phyloP scores from a whole-genome alignment of 2,888 invertebrate genomes.

The Dioctria rufipes region DNA sequence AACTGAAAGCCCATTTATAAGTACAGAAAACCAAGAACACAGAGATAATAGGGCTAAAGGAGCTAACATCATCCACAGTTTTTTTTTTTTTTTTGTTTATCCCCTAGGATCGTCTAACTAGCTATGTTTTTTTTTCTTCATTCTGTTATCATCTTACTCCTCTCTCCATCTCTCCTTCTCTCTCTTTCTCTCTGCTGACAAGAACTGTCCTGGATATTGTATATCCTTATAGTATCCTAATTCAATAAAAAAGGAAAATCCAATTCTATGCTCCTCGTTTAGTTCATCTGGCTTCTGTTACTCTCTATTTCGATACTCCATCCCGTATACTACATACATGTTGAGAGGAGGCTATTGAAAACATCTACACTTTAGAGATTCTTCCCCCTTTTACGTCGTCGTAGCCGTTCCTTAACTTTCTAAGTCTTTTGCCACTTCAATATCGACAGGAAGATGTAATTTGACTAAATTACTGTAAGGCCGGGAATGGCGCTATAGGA shows the following conservation, averaged over 20 bases:
- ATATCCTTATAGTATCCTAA: slow-evolving; percentile 39
- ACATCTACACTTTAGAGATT: too few species aligned
- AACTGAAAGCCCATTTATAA: slow-evolving; percentile 28
- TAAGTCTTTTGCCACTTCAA: slow-evolving; percentile 32
- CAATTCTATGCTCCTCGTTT: slow-evolving; percentile 49
- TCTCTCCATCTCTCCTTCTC: slow-evolving; percentile 26
- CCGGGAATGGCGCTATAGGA: slow-evolving; percentile 23
- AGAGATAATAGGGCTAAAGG: neutral
- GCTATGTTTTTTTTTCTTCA: slow-evolving; percentile 13
- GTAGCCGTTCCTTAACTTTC: slow-evolving; percentile 25
- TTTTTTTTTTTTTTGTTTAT: slow-evolving; percentile 20
- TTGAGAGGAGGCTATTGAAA: too few species aligned
- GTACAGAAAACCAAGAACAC: slow-evolving; percentile 15
- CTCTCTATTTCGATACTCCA: too few species aligned
- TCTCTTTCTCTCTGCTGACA: slow-evolving; percentile 33
- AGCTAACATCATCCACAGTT: too few species aligned
- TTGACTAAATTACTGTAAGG: slow-evolving; percentile 48
- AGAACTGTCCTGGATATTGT: slow-evolving; percentile 45
- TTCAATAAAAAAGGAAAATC: slow-evolving; percentile 46
- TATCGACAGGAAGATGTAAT: slow-evolving; percentile 46
- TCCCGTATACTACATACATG: slow-evolving; percentile 1
- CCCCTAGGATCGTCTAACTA: slow-evolving; percentile 44
- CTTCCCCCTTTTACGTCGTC: too few species aligned
- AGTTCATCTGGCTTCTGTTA: neutral
- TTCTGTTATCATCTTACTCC: too few species aligned